phyloP scores from a whole-genome alignment of 2,888 invertebrate species.

The Nomada hirtipes region DNA sequence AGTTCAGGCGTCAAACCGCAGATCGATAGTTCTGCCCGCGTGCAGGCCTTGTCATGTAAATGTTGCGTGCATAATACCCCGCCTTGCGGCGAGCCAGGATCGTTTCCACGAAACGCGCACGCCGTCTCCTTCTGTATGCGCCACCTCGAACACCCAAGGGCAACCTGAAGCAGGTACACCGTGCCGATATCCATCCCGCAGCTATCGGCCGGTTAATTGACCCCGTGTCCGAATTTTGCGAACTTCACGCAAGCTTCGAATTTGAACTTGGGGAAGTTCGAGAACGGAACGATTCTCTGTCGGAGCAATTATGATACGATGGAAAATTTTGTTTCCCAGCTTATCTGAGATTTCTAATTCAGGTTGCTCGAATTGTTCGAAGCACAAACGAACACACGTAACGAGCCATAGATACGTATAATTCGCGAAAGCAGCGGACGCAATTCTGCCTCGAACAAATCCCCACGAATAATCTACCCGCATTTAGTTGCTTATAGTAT shows the following conservation, averaged over 20 bases:
- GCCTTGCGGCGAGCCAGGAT: constrained; percentile 71
- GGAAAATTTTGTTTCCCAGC: background rate
- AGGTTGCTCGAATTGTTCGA: background rate
- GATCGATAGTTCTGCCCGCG: constrained; percentile 82
- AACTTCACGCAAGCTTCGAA: background rate
- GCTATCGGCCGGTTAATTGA: constrained; percentile 20
- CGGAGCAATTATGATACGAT: background rate
- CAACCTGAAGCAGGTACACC: constrained; percentile 32
- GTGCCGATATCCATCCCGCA: constrained; percentile 31
- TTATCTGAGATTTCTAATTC: background rate
- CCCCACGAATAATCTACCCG: constrained; percentile 26
- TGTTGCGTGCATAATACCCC: constrained; percentile 78
- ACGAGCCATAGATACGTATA: background rate
- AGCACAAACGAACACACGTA: background rate
- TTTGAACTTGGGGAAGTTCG: too few relatives aligned
- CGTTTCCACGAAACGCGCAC: constrained; percentile 63
- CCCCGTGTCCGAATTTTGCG: constrained; percentile 23
- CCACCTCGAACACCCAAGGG: constrained; percentile 11
- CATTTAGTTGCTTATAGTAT: constrained; percentile 38
- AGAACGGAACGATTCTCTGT: background rate
- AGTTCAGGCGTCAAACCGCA: constrained; percentile 83
- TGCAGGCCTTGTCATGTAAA: constrained; percentile 80
- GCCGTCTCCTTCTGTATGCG: constrained; percentile 31
- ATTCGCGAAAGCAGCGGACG: background rate
- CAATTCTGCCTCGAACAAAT: constrained; percentile 13